Conservation (phyloP, 1,140 invertebrate species). For the Anagrus nilaparvatae region DNA sequence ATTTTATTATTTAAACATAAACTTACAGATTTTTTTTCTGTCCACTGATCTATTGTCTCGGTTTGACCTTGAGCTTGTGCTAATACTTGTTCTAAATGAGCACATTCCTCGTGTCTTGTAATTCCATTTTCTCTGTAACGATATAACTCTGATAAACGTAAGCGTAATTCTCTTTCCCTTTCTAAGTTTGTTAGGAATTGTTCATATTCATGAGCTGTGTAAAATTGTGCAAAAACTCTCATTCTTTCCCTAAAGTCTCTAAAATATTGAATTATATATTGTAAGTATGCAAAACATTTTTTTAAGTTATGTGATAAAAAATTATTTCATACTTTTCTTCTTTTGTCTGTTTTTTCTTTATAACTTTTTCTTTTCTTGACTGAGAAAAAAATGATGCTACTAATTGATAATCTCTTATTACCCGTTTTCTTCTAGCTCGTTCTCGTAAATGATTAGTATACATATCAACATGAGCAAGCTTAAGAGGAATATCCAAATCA, state of each 20-base stretch:
- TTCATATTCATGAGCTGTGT: slow-evolving; percentile 72
- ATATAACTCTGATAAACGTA: slow-evolving; percentile 70
- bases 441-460: slow-evolving; percentile 78
- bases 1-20: too few relatives aligned
- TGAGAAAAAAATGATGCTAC: slow-evolving; percentile 66
- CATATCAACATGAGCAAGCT: slow-evolving; percentile 67
- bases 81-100: slow-evolving; percentile 68
- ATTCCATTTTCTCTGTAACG: slow-evolving; percentile 74
- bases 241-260: slow-evolving; percentile 73
- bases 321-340: slow-evolving; percentile 55
- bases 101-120: slow-evolving; percentile 67
- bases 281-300: too few relatives aligned
- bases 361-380: slow-evolving; percentile 43
- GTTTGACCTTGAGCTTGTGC: slow-evolving; percentile 34
- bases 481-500: slow-evolving; percentile 70
- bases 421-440: slow-evolving; percentile 74
- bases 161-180: slow-evolving; percentile 71
- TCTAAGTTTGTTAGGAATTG: slow-evolving; percentile 66
- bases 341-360: slow-evolving; percentile 56
- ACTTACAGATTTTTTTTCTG: slow-evolving; percentile 51
- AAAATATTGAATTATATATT: slow-evolving; percentile 11
- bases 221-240: slow-evolving; percentile 78
- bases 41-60: slow-evolving; percentile 36
- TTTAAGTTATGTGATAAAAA: slow-evolving; percentile 14
- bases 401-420: slow-evolving; percentile 78